Conservation (phyloP, 2,888 invertebrate species). For the Eulithis testata region DNA sequence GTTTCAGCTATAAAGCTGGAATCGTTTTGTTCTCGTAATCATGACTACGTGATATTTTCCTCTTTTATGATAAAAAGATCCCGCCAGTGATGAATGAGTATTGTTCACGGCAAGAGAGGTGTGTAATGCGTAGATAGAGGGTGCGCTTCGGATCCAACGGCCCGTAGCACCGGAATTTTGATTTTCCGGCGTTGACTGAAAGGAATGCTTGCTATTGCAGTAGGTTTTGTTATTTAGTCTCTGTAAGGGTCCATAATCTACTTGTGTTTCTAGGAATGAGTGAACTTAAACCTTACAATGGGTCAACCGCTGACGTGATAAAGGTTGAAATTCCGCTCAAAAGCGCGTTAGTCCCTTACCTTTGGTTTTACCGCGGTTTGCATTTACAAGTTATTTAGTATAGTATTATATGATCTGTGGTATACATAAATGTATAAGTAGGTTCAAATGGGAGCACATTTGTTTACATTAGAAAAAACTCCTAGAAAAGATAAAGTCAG, state of each 20-base stretch:
- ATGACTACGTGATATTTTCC: slow-evolving; percentile 52
- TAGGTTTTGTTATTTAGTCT: slow-evolving; percentile 11
- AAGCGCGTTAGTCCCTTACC: slow-evolving; percentile 26
- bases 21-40: slow-evolving; percentile 46
- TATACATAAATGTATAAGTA: slow-evolving; percentile 12
- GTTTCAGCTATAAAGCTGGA: slow-evolving; percentile 30
- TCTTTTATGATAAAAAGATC: slow-evolving; percentile 54
- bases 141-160: slow-evolving; percentile 45
- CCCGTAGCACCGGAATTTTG: slow-evolving; percentile 51
- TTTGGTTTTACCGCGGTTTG: slow-evolving; percentile 24
- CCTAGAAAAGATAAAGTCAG: background rate
- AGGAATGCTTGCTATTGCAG: slow-evolving; percentile 36
- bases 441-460: slow-evolving; percentile 24
- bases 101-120: slow-evolving; percentile 55
- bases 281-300: slow-evolving; percentile 20
- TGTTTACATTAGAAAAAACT: slow-evolving; percentile 15
- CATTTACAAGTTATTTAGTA: slow-evolving; percentile 33
- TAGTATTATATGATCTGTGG: no score
- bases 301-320: slow-evolving; percentile 27
- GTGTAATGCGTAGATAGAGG: slow-evolving; percentile 49
- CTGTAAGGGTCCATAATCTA: background rate
- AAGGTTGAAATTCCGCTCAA: slow-evolving; percentile 27
- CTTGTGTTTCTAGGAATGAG: slow-evolving; percentile 17
- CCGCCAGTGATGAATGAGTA: slow-evolving; percentile 57
- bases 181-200: slow-evolving; percentile 49